A percentile compares a stretch with the other conserved stretches of the same genome.
Evolutionary conservation across 2,797 vertebrate genomes (phyloP).

Genomic region (Corythornis leucogaster): DNA sequence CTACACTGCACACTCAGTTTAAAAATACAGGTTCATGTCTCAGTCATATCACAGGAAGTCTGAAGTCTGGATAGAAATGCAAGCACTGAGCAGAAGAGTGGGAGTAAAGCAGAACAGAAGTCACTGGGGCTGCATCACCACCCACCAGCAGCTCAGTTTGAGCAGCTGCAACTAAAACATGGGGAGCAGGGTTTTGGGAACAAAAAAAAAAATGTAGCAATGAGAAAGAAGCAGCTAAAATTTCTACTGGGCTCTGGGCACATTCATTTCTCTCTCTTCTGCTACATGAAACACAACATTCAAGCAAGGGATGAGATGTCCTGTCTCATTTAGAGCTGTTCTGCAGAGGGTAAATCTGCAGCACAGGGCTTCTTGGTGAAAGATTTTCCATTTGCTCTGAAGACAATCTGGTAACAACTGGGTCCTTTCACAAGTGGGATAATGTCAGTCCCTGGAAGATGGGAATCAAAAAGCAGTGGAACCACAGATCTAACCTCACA

Average conservation of each 20-base stretch:
- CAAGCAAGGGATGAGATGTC: not conserved
- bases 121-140: conserved; percentile 12
- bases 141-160: conserved; percentile 22
- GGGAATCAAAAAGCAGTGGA: not conserved
- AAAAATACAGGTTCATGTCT: not conserved
- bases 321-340: not conserved
- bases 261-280: not conserved
- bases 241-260: not conserved
- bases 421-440: not conserved
- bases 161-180: conserved; percentile 7
- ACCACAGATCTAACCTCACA: not conserved
- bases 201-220: not conserved
- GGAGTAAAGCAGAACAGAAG: conserved; percentile 23
- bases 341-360: not conserved
- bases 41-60: not conserved
- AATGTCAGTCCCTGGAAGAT: not conserved
- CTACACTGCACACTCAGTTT: not conserved
- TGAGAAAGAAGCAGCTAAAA: not conserved
- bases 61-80: not conserved
- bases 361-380: not conserved
- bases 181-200: not conserved
- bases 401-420: not conserved
- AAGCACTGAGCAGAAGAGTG: not conserved
- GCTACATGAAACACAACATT: not conserved
- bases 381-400: not conserved